Conservation (phyloP, 2,888 invertebrate species). For the Pseudococcus longispinus region DNA sequence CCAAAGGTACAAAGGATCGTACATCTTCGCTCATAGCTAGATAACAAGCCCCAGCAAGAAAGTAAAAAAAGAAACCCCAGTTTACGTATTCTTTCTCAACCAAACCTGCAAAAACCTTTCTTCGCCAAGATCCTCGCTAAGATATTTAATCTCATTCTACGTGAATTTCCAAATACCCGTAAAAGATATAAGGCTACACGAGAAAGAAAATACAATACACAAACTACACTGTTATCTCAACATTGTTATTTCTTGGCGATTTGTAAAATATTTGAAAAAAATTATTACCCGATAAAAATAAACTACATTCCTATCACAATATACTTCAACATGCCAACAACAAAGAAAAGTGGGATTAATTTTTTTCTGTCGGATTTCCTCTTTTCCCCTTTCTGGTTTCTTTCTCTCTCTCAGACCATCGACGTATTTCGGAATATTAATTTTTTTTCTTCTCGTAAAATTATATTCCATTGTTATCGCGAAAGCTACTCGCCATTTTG, state of each 20-base stretch:
- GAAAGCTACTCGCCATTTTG: background rate
- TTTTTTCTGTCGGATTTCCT: background rate
- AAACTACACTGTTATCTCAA: background rate
- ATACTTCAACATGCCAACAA: conserved; percentile 22
- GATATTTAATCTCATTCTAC: conserved; percentile 4
- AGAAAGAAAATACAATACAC: conserved; percentile 1
- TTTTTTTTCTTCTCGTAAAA: background rate
- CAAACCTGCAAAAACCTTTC: background rate
- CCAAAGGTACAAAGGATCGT: too few species aligned
- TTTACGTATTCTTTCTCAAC: background rate
- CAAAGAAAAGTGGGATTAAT: conserved; percentile 7
- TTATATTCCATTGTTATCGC: background rate
- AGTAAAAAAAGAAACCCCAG: background rate
- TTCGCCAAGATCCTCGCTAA: background rate
- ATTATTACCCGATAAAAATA: conserved; percentile 25
- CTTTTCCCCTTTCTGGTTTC: background rate
- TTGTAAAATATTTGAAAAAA: conserved; percentile 13
- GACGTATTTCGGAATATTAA: conserved; percentile 24
- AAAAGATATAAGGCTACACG: background rate
- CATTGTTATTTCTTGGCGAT: conserved; percentile 27
- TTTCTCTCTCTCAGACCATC: background rate
- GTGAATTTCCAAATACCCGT: background rate
- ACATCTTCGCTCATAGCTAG: too few species aligned
- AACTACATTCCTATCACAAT: conserved; percentile 2
- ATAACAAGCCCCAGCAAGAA: background rate